A percentile compares a stretch with the other conserved stretches of the same genome.
Evolutionary conservation across 2,888 invertebrate genomes (phyloP).

Genomic region (Gastracanthus pulcherrimus): DNA sequence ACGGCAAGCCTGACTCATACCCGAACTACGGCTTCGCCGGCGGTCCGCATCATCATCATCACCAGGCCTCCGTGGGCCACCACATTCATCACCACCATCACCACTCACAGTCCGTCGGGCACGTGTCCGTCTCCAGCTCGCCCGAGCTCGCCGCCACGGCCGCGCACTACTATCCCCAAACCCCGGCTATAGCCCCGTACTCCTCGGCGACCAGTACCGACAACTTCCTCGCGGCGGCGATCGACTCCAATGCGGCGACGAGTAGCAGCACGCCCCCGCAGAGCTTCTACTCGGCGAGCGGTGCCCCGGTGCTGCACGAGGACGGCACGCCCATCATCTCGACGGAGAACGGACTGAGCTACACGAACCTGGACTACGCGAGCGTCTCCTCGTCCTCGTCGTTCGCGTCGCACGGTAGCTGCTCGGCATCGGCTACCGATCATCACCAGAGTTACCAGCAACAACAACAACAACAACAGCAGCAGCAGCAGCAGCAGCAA

Average conservation of each 20-base stretch:
- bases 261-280: conserved; percentile 66
- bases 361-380: conserved; percentile 92
- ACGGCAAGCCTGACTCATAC: conserved; percentile 76
- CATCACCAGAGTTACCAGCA: conserved; percentile 75
- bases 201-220: conserved; percentile 74
- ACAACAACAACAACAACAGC: conserved; percentile 53
- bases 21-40: conserved; percentile 72
- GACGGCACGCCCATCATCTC: conserved; percentile 85
- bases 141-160: conserved; percentile 70
- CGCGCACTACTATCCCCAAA: conserved; percentile 73
- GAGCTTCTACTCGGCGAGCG: conserved; percentile 72
- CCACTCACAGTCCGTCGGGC: conserved; percentile 71
- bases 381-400: conserved; percentile 75
- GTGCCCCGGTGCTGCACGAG: conserved; percentile 73
- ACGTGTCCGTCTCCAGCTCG: conserved; percentile 79
- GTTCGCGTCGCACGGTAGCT: conserved; percentile 59
- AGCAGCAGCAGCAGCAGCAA: conserved; percentile 70
- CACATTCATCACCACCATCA: conserved; percentile 58
- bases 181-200: conserved; percentile 73
- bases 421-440: conserved; percentile 61
- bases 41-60: conserved; percentile 62
- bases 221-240: conserved; percentile 67
- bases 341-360: conserved; percentile 91
- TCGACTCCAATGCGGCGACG: conserved; percentile 67
- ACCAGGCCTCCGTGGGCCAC: conserved; percentile 67